These are phyloP conservation scores for Clarias fuscus DNA, from an alignment of 2,797 vertebrate species.

Conservation along the genomic window DNA sequence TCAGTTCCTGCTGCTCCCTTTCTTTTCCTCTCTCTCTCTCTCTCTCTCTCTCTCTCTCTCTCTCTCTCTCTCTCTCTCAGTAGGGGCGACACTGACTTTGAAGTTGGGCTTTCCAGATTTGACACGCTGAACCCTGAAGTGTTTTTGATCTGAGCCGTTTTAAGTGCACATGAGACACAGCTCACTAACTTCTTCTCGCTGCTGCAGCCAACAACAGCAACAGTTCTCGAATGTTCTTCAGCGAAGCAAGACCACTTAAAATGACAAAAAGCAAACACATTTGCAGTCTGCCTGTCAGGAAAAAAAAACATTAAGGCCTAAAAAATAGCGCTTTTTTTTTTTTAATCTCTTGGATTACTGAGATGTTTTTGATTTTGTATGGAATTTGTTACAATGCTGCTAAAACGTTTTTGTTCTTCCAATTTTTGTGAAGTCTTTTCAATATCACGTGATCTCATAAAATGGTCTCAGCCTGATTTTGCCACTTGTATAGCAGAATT, in stretches of 20 bases:
- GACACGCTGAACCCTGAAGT: not conserved
- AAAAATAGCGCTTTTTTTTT: too few relatives aligned
- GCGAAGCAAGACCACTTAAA: not conserved
- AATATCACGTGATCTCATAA: not conserved
- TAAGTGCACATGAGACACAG: slow-evolving; percentile 19
- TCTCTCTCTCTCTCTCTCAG: slow-evolving; percentile 57
- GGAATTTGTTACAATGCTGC: not conserved
- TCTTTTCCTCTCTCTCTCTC: slow-evolving; percentile 25
- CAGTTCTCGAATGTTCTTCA: not conserved
- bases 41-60: slow-evolving; percentile 42
- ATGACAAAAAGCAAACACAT: slow-evolving; percentile 27
- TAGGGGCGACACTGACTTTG: not conserved
- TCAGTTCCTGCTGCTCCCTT: slow-evolving; percentile 3
- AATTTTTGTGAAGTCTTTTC: not conserved
- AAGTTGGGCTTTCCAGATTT: slow-evolving; percentile 5
- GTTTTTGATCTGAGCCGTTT: slow-evolving; percentile 11
- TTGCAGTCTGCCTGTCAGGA: slow-evolving; percentile 6
- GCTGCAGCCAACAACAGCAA: slow-evolving; percentile 34
- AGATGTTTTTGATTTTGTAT: not conserved
- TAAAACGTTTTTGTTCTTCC: too few relatives aligned
- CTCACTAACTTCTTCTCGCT: slow-evolving; percentile 20
- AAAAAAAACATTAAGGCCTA: not conserved
- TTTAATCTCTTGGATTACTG: not conserved
- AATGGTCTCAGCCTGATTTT: not conserved
- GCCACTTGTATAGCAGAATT: not conserved